Evolutionary conservation across 2,888 invertebrate species (phyloP).

Genomic region (Drosophila cracens): DNA sequence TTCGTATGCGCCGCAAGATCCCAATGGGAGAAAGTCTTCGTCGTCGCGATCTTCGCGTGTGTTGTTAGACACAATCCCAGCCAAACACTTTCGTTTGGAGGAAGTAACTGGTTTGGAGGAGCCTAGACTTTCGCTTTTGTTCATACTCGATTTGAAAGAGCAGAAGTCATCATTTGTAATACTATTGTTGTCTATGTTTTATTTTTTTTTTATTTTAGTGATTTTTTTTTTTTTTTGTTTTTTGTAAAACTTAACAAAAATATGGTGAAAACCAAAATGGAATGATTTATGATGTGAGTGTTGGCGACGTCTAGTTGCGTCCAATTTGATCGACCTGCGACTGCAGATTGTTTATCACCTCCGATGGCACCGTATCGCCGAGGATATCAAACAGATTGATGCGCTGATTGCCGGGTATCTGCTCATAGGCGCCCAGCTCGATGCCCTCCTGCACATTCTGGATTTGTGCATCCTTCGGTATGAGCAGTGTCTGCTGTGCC

Average conservation of each 20-base stretch:
- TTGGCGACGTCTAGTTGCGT: constrained; percentile 85
- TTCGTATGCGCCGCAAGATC: constrained; percentile 57
- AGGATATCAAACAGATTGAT: constrained; percentile 94
- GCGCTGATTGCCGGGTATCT: constrained; percentile 93
- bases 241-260: constrained; percentile 67
- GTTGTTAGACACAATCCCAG: constrained; percentile 37
- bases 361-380: constrained; percentile 93
- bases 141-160: not conserved
- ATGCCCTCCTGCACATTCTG: constrained; percentile 95
- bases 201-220: constrained; percentile 24
- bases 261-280: constrained; percentile 46
- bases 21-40: constrained; percentile 52
- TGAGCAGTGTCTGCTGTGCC: constrained; percentile 93
- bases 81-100: constrained; percentile 54
- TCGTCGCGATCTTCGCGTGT: constrained; percentile 1
- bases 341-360: constrained; percentile 95
- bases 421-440: constrained; percentile 93
- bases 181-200: constrained; percentile 26
- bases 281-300: constrained; percentile 35
- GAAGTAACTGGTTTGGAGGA: constrained; percentile 74
- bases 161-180: constrained; percentile 42
- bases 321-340: constrained; percentile 94
- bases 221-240: constrained; percentile 19
- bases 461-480: constrained; percentile 94
- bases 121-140: constrained; percentile 69